These are phyloP conservation scores for Caenorhabditis sulstoni DNA, from an alignment of 2,888 invertebrate species.

Conservation along the genomic window DNA sequence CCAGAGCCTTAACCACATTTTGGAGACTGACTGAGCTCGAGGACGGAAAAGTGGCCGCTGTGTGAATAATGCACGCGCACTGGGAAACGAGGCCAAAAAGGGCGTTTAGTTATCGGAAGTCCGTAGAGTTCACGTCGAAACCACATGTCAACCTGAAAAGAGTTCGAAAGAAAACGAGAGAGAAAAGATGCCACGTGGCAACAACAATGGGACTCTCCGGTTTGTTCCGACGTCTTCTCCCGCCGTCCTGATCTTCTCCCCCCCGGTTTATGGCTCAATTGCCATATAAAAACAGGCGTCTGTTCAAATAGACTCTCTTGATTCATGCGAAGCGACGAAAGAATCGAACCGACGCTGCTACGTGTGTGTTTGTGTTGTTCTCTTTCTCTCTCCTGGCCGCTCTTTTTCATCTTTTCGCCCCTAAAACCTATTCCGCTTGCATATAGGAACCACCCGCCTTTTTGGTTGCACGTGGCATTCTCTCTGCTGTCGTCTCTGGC, in stretches of 20 bases:
- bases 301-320: conserved; percentile 33
- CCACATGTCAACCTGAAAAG: not conserved
- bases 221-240: not conserved
- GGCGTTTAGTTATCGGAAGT: not conserved
- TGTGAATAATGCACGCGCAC: too few relatives aligned
- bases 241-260: not conserved
- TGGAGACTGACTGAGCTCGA: too few relatives aligned
- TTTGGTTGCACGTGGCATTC: not conserved
- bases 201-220: not conserved
- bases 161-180: not conserved
- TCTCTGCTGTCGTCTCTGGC: conserved; percentile 16
- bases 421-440: not conserved
- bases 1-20: too few relatives aligned
- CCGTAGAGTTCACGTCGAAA: not conserved
- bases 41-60: too few relatives aligned
- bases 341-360: too few relatives aligned
- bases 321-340: conserved; percentile 12
- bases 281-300: not conserved
- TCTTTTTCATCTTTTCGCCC: conserved; percentile 2
- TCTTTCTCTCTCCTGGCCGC: conserved; percentile 22
- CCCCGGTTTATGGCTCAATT: not conserved
- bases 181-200: not conserved
- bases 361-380: conserved; percentile 26
- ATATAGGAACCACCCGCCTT: not conserved
- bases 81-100: not conserved